Evolutionary conservation across 2,797 vertebrate species (phyloP).

Genomic region (Argya squamiceps): DNA sequence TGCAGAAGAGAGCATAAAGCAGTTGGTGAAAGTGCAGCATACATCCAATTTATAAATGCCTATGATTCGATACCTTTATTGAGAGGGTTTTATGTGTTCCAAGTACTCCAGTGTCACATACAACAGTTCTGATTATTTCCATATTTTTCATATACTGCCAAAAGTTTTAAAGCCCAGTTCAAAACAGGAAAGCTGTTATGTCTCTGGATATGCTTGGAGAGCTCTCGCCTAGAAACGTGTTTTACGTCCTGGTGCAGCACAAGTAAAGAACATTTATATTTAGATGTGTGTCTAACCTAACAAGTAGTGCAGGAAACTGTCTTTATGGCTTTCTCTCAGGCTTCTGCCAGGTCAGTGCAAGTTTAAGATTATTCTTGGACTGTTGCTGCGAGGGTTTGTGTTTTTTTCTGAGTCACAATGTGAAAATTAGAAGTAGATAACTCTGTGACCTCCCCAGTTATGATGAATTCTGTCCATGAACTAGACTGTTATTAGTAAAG

Average conservation of each 20-base stretch:
- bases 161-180: slow-evolving; percentile 36
- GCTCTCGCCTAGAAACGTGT: background rate
- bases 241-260: background rate
- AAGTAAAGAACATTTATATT: slow-evolving; percentile 28
- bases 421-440: background rate
- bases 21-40: background rate
- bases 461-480: background rate
- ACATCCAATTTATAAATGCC: slow-evolving; percentile 1
- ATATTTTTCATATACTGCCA: slow-evolving; percentile 55
- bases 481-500: background rate
- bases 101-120: slow-evolving; percentile 41
- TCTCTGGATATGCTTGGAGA: slow-evolving; percentile 34
- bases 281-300: background rate
- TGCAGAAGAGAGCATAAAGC: background rate
- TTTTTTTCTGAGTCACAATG: background rate
- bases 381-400: background rate
- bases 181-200: slow-evolving; percentile 28
- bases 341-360: slow-evolving; percentile 22
- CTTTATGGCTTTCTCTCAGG: background rate
- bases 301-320: background rate
- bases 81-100: slow-evolving; percentile 19
- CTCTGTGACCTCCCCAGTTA: background rate
- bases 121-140: slow-evolving; percentile 57
- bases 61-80: slow-evolving; percentile 28
- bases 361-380: slow-evolving; percentile 6